Conservation (phyloP, 2,113 vertebrate species). For the Triplophysa siluroides region DNA sequence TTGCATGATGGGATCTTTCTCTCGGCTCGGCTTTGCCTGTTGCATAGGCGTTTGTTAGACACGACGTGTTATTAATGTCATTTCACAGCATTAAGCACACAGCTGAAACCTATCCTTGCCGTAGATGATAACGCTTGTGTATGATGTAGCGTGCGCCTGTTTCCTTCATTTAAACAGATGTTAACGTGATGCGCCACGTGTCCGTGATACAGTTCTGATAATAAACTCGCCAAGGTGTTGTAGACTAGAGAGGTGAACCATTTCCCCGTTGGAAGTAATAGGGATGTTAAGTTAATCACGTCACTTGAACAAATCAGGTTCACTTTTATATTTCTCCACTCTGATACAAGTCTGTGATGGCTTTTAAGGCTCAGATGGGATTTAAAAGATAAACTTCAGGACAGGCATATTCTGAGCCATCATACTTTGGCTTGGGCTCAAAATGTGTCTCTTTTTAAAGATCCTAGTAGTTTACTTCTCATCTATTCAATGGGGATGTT, state of each 20-base stretch:
- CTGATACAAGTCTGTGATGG: not conserved
- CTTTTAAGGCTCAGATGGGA: constrained; percentile 58
- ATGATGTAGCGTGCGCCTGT: constrained; percentile 13
- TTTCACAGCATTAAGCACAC: constrained; percentile 26
- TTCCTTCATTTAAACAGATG: constrained; percentile 27
- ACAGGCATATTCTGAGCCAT: not conserved
- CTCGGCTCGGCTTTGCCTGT: not conserved
- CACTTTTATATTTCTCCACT: not conserved
- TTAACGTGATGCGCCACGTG: constrained; percentile 21
- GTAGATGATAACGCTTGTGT: not conserved
- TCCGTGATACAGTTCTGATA: not conserved
- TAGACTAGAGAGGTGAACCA: not conserved
- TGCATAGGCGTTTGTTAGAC: constrained; percentile 10
- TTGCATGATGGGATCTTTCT: not conserved
- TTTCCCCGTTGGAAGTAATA: not conserved
- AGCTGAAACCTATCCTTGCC: constrained; percentile 2
- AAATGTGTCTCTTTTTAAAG: not conserved
- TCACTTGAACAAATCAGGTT: constrained; percentile 1
- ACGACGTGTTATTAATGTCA: constrained; percentile 28
- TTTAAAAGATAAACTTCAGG: constrained; percentile 68
- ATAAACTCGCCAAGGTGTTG: not conserved
- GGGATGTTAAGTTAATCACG: not conserved
- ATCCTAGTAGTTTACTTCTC: constrained; percentile 8
- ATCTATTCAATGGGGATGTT: constrained; percentile 1
- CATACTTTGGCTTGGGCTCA: not conserved